Percentiles rank a stretch among this genome's conserved stretches.
phyloP scores from a whole-genome alignment of 1,140 invertebrate species.

The Nephila pilipes region DNA sequence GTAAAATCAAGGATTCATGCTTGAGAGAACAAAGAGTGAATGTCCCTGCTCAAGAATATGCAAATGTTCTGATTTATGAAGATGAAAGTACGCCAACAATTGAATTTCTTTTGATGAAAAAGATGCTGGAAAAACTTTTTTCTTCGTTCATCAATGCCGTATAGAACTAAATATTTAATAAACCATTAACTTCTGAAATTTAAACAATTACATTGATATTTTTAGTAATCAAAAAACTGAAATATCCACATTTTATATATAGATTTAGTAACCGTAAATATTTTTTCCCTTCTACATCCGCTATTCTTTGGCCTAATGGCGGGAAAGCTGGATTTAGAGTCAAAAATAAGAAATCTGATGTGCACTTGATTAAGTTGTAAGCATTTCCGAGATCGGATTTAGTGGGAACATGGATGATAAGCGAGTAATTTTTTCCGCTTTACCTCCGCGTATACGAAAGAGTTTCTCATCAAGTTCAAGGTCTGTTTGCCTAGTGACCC shows the following conservation, averaged over 20 bases:
- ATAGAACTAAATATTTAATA: neutral
- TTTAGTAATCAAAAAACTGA: no score
- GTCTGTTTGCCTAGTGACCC: constrained; percentile 15
- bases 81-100: no score
- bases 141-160: no score
- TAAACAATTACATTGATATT: no score
- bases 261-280: no score
- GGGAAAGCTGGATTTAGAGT: neutral
- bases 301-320: neutral
- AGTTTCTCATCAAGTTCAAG: constrained; percentile 26
- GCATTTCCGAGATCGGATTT: neutral
- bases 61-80: no score
- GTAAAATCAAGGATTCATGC: no score
- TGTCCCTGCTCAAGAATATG: no score
- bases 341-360: neutral
- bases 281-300: neutral
- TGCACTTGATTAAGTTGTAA: neutral
- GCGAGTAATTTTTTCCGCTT: neutral
- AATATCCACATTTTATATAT: no score
- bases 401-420: neutral
- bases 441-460: neutral
- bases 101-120: no score
- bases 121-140: no score
- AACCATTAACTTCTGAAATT: neutral
- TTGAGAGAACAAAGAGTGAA: no score